Percentiles rank a stretch among this genome's conserved stretches.
These are phyloP conservation scores for Hypselothyrea guttata DNA, from an alignment of 2,888 invertebrate species.

Conservation along the genomic window DNA sequence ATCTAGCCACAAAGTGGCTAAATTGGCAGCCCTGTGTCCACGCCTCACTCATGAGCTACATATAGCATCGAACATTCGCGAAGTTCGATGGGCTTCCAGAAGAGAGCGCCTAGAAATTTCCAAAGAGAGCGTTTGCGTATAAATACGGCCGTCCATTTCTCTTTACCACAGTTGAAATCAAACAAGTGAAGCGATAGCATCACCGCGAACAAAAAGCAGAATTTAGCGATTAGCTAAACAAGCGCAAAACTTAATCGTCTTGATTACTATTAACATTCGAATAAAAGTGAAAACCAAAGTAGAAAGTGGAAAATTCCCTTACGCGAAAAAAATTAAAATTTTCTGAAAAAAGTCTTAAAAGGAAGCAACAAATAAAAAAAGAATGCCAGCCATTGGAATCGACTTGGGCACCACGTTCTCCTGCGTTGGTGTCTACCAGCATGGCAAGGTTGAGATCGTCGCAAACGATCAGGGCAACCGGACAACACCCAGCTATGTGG, in stretches of 20 bases:
- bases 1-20: too few relatives aligned
- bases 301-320: neutral
- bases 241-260: too few relatives aligned
- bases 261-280: slow-evolving; percentile 7
- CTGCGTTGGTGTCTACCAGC: too few relatives aligned
- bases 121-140: slow-evolving; percentile 45
- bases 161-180: slow-evolving; percentile 50
- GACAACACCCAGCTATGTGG: too few relatives aligned
- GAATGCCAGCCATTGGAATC: too few relatives aligned
- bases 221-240: slow-evolving; percentile 48
- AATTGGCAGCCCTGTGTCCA: too few relatives aligned
- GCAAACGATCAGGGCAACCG: neutral
- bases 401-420: too few relatives aligned
- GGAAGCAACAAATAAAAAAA: too few relatives aligned
- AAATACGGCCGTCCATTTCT: slow-evolving; percentile 49
- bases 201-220: slow-evolving; percentile 13
- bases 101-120: slow-evolving; percentile 52
- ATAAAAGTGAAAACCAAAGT: neutral
- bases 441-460: neutral
- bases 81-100: slow-evolving; percentile 34
- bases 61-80: slow-evolving; percentile 13
- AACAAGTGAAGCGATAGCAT: slow-evolving; percentile 56
- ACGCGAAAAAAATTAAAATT: too few relatives aligned
- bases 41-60: too few relatives aligned
- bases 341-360: too few relatives aligned